These are phyloP conservation scores for Sialia sialis DNA, from an alignment of 2,113 vertebrate species.

Conservation along the genomic window DNA sequence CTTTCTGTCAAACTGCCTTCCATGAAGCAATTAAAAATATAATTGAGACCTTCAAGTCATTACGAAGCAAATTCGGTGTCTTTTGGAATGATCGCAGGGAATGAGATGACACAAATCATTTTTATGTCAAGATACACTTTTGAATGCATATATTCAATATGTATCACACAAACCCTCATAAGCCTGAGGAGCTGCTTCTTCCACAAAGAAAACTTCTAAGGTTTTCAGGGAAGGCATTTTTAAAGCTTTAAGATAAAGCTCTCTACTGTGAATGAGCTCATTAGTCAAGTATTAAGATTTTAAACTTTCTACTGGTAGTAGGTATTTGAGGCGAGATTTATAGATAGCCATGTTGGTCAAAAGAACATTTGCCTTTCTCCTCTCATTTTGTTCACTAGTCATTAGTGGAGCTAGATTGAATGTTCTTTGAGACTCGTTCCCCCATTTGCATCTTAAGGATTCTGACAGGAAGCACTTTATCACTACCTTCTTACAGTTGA, in stretches of 20 bases:
- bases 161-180: rapidly evolving
- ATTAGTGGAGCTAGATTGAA: background rate
- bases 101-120: background rate
- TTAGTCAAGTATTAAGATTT: background rate
- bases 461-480: background rate
- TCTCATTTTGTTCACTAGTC: background rate
- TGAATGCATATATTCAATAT: background rate
- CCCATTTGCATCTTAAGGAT: background rate
- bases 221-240: background rate
- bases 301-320: background rate
- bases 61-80: background rate
- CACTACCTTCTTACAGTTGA: background rate
- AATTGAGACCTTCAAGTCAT: conserved; percentile 2
- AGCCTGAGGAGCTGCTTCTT: background rate
- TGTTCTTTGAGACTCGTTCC: background rate
- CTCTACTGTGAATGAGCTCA: background rate
- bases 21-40: background rate
- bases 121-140: background rate
- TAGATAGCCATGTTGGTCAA: background rate
- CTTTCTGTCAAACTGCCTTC: background rate
- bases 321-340: background rate
- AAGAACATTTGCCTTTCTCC: background rate
- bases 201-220: background rate
- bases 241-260: background rate
- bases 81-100: background rate